phyloP scores from a whole-genome alignment of 2,113 vertebrate genomes.

The Cnemophilus loriae region DNA sequence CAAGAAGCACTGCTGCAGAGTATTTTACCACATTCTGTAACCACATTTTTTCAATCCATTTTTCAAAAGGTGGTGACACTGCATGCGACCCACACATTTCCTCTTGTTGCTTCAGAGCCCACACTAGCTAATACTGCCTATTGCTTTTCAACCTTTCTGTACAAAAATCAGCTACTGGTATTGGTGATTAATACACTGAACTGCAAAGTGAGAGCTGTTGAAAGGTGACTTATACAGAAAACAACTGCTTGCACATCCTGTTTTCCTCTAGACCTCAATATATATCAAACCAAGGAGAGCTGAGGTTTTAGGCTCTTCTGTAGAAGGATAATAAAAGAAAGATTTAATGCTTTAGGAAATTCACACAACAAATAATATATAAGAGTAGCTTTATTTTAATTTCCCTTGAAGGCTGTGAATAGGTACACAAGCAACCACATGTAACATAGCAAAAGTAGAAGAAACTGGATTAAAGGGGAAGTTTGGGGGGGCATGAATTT shows the following conservation, averaged over 20 bases:
- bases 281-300: neutral
- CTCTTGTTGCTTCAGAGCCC: neutral
- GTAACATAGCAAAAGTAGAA: neutral
- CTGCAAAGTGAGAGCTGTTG: neutral
- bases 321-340: neutral
- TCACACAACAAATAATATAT: neutral
- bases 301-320: neutral
- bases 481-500: fast-evolving
- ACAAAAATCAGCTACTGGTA: neutral
- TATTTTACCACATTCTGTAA: neutral
- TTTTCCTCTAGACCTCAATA: neutral
- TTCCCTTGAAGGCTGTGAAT: neutral
- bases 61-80: neutral
- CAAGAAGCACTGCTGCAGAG: neutral
- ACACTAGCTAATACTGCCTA: neutral
- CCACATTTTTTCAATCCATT: neutral
- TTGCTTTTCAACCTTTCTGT: neutral
- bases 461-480: neutral
- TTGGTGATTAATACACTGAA: neutral
- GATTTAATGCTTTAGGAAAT: neutral
- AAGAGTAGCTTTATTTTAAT: neutral
- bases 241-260: neutral
- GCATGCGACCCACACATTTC: fast-evolving
- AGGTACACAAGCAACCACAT: neutral
- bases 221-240: neutral